Percentiles rank a stretch among this genome's conserved stretches.
phyloP scores from a whole-genome alignment of 1,140 invertebrate species.

The Caerostris darwini region DNA sequence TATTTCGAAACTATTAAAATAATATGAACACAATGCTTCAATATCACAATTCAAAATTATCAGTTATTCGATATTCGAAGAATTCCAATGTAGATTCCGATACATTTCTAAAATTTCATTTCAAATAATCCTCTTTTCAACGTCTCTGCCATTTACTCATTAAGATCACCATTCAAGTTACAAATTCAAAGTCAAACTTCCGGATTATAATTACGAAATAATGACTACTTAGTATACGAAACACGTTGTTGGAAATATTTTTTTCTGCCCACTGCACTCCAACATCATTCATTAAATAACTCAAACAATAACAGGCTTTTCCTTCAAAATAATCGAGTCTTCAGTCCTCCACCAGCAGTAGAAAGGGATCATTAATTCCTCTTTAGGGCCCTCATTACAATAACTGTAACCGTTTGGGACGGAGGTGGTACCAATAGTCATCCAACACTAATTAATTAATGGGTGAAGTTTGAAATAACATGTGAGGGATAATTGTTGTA shows the following conservation, averaged over 20 bases:
- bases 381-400: slow-evolving; percentile 3
- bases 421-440: background rate
- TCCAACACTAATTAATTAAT: slow-evolving; percentile 18
- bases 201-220: background rate
- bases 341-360: background rate
- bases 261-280: background rate
- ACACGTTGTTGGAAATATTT: background rate
- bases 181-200: background rate
- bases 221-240: background rate
- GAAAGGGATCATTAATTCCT: background rate
- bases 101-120: too few species aligned
- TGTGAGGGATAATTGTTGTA: background rate
- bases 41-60: too few species aligned
- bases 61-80: too few species aligned
- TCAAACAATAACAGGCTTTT: background rate
- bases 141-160: too few species aligned
- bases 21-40: too few species aligned
- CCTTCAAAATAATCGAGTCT: background rate
- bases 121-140: too few species aligned
- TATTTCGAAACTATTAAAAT: too few species aligned
- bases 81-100: too few species aligned
- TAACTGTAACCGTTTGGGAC: background rate
- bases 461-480: background rate
- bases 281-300: background rate
- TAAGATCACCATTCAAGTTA: too few species aligned